Conservation (phyloP, 2,113 vertebrate genomes). For the Nipponia nippon region DNA sequence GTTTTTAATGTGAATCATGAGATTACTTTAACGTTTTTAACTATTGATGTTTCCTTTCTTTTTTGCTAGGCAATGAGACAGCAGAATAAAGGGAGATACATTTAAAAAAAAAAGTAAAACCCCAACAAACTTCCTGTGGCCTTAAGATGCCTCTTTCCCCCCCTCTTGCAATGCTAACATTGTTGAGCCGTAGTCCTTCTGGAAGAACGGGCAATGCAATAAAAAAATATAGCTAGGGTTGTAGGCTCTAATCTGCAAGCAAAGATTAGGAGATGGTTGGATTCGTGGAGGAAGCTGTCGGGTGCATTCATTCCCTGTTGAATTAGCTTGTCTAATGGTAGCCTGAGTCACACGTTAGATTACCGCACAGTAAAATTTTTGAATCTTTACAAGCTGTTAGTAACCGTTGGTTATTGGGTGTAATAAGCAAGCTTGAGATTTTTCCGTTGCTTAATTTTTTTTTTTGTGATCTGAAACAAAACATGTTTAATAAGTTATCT, state of each 20-base stretch:
- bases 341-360: not conserved
- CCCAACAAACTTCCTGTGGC: rapidly evolving
- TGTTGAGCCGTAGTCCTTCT: rapidly evolving
- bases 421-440: rapidly evolving
- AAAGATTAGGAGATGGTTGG: not conserved
- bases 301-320: rapidly evolving
- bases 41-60: rapidly evolving
- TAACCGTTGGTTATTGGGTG: not conserved
- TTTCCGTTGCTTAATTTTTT: not conserved
- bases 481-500: not conserved
- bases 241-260: not conserved
- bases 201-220: rapidly evolving
- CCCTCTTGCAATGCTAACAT: rapidly evolving
- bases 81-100: not conserved
- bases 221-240: rapidly evolving
- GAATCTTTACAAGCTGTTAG: not conserved
- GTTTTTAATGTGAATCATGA: rapidly evolving
- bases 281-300: rapidly evolving
- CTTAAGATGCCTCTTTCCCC: not conserved
- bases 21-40: rapidly evolving
- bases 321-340: not conserved
- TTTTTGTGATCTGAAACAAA: not conserved
- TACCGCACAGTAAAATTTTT: not conserved
- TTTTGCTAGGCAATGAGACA: not conserved
- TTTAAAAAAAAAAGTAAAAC: too few species aligned